Evolutionary conservation across 2,797 vertebrate genomes (phyloP).

Genomic region (Crax fasciolata): DNA sequence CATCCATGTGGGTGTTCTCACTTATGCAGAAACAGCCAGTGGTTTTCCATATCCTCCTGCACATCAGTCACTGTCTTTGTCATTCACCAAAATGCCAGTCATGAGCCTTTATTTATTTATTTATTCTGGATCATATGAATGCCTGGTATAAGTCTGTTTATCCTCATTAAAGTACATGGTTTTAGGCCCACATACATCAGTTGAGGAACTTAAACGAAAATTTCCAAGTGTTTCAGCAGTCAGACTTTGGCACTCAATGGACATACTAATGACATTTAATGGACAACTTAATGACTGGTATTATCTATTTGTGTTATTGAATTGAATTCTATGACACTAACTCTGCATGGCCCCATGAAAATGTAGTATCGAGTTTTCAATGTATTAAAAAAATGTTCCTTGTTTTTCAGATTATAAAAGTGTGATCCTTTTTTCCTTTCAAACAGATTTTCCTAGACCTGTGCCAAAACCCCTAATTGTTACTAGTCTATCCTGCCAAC

Average conservation of each 20-base stretch:
- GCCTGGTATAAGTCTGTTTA: not conserved
- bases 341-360: not conserved
- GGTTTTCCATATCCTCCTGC: not conserved
- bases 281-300: constrained; percentile 42
- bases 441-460: constrained; percentile 5
- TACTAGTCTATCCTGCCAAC: constrained; percentile 16
- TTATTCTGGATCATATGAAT: not conserved
- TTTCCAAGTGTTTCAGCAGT: not conserved
- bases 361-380: not conserved
- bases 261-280: constrained; percentile 48
- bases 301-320: constrained; percentile 43
- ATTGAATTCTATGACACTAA: not conserved
- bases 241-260: not conserved
- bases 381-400: not conserved
- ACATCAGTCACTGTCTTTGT: not conserved
- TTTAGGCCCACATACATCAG: not conserved
- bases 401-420: not conserved
- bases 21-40: not conserved
- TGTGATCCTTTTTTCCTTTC: not conserved
- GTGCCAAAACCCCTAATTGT: constrained; percentile 34
- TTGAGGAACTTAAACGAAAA: not conserved
- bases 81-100: not conserved
- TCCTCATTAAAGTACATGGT: not conserved
- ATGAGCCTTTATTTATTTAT: not conserved
- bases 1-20: not conserved